Evolutionary conservation across 2,888 invertebrate species (phyloP), one percentile per base, ranked within the genome.

Genomic region (Calameuta filiformis): DNA sequence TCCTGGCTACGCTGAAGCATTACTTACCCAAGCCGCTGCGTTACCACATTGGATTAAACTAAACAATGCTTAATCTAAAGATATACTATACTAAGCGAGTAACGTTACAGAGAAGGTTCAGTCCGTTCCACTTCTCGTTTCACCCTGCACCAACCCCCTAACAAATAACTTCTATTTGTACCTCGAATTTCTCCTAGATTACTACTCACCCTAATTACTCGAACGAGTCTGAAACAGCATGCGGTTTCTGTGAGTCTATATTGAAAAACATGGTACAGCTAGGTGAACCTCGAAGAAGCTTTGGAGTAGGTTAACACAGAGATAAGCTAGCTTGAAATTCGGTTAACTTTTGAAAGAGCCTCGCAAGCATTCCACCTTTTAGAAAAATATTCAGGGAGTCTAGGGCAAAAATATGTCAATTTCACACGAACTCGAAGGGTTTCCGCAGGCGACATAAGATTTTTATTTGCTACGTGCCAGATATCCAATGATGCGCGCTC

Each of bases 61-160:
- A 78, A 77, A 81, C 81, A 82, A 83, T 83, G 83, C 76, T 79
- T 80, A 76, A 76, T 79, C 73, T 75, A 37, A 77, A 71, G 35
- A 77, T 56, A 34, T 40, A 74, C 73, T 30, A 35, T 12, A 35
- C 12, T 30, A 74, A 74, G 23, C 74, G 74, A 35, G 35, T 35
- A 56, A 56, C 56, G 56, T 56, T 56, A 56, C 23, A 56, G 35
- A 35, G 74, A 34, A 74, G 74, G 37, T 74, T 34, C 12, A 35
- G 23, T 34, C 74, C 30, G 34, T 40, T 35, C 74, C 34, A 34
- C 35, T 40, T 34, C 12, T 9, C 74, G 1, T 35, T 15, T 34
- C 23, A 35, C 35, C 30, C 37, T 23, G 11, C 35, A 33, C 30
- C 56, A 56, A 56, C 37, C 35, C 37, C 35, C 11, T 74, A 30